phyloP scores from a whole-genome alignment of 35 echinoderm and acorn worm genomes.

The Patiria miniata region DNA sequence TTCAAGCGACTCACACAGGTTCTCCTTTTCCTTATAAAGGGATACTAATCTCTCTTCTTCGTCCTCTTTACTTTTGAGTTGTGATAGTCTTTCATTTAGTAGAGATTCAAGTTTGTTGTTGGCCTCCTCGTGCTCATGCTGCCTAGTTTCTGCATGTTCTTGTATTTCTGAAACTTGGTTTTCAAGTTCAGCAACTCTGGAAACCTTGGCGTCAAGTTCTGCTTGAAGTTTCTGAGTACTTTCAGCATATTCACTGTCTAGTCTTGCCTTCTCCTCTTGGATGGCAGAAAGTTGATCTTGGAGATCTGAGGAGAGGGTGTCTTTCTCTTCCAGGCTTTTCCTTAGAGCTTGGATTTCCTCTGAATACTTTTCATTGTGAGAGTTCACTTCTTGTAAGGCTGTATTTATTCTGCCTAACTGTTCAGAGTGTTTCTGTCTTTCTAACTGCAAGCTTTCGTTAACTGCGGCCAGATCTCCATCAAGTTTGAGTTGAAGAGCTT shows the following conservation, averaged over 20 bases:
- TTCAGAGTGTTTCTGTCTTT: slow-evolving; percentile 68
- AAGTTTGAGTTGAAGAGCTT: slow-evolving; percentile 72
- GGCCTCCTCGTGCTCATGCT: slow-evolving; percentile 29
- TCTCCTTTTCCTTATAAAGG: background rate
- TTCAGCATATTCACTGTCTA: slow-evolving; percentile 33
- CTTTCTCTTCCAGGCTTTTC: slow-evolving; percentile 38
- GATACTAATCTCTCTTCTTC: slow-evolving; percentile 6
- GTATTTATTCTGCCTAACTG: slow-evolving; percentile 49
- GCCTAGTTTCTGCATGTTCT: background rate
- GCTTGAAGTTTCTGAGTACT: slow-evolving; percentile 32
- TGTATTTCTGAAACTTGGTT: slow-evolving; percentile 27
- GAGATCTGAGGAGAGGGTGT: slow-evolving; percentile 26
- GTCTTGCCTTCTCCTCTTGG: slow-evolving; percentile 43
- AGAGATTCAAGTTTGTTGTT: slow-evolving; percentile 14
- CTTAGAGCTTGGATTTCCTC: slow-evolving; percentile 63
- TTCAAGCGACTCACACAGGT: slow-evolving; percentile 33
- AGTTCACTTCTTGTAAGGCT: slow-evolving; percentile 37
- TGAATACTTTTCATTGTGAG: slow-evolving; percentile 49
- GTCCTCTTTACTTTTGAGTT: slow-evolving; percentile 30
- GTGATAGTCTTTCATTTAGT: background rate
- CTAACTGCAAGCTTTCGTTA: slow-evolving; percentile 62
- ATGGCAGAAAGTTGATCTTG: slow-evolving; percentile 42
- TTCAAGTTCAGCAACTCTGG: slow-evolving; percentile 38
- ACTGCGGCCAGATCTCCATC: slow-evolving; percentile 78
- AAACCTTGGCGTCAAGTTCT: slow-evolving; percentile 6